Percentiles rank a stretch among this genome's conserved stretches.
Evolutionary conservation across 2,888 invertebrate species (phyloP).

Genomic region (Plagodis pulveraria): DNA sequence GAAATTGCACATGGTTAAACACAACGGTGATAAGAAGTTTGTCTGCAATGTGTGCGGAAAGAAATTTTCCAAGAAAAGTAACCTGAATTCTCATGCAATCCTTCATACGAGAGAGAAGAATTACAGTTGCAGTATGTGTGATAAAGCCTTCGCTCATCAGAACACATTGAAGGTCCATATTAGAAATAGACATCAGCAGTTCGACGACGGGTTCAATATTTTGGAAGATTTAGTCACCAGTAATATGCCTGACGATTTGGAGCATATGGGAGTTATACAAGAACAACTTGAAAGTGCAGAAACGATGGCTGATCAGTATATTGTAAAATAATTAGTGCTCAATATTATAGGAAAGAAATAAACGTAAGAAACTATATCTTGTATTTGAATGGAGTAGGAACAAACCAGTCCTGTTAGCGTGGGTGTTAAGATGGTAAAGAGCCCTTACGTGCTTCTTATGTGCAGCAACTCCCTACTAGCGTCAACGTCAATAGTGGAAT

Average conservation of each 20-base stretch:
- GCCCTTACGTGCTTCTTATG: too few species aligned
- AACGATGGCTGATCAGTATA: slow-evolving; percentile 34
- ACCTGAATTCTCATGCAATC: slow-evolving; percentile 83
- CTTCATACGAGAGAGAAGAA: slow-evolving; percentile 84
- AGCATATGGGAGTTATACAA: slow-evolving; percentile 62
- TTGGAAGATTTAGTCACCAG: slow-evolving; percentile 51
- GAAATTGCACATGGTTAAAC: slow-evolving; percentile 80
- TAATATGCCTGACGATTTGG: slow-evolving; percentile 41
- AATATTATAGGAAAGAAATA: background rate
- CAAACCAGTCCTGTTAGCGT: too few species aligned
- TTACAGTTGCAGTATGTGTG: slow-evolving; percentile 79
- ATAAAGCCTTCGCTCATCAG: slow-evolving; percentile 78
- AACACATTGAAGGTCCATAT: slow-evolving; percentile 68
- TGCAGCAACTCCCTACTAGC: too few species aligned
- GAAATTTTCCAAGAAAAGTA: slow-evolving; percentile 85
- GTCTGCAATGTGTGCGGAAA: slow-evolving; percentile 86
- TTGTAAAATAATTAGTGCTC: background rate
- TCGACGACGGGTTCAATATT: slow-evolving; percentile 34
- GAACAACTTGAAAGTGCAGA: slow-evolving; percentile 57
- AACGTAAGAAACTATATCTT: too few species aligned
- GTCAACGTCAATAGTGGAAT: too few species aligned
- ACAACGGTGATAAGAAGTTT: slow-evolving; percentile 82
- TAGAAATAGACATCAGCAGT: slow-evolving; percentile 55
- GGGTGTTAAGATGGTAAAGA: too few species aligned
- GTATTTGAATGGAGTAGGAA: too few species aligned